These are phyloP conservation scores for Lepidurus arcticus DNA, from an alignment of 1,140 invertebrate species.

Conservation along the genomic window DNA sequence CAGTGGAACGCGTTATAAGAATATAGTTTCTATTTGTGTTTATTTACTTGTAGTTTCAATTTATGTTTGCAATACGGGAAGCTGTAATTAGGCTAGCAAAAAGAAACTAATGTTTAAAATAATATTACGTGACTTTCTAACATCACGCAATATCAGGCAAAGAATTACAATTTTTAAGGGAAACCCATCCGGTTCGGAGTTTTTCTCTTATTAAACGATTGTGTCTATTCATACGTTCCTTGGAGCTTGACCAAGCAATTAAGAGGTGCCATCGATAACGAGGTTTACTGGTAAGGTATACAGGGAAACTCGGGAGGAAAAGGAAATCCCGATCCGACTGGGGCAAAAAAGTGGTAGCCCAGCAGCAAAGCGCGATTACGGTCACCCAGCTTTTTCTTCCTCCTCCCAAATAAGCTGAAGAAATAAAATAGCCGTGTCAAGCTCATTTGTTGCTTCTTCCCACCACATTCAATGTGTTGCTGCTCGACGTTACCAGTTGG, in stretches of 20 bases:
- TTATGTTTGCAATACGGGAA: no score
- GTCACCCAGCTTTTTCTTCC: not conserved
- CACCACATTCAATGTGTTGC: not conserved
- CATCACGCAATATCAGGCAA: no score
- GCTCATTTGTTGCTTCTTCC: constrained; percentile 2
- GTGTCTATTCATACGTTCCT: not conserved
- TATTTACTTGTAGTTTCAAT: no score
- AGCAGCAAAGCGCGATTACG: not conserved
- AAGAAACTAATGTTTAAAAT: no score
- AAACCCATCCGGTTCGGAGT: not conserved
- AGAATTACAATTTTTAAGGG: not conserved
- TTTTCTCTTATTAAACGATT: not conserved
- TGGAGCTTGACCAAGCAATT: not conserved
- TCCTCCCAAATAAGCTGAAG: not conserved
- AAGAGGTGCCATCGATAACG: not conserved
- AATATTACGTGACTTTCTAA: no score
- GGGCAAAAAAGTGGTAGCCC: not conserved
- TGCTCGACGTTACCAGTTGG: not conserved
- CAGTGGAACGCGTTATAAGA: no score
- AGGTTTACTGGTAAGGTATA: not conserved
- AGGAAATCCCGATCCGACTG: not conserved
- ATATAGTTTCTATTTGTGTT: no score
- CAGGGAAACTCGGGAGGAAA: not conserved
- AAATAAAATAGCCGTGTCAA: constrained; percentile 12
- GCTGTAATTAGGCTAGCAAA: no score